Conservation (phyloP, 2,888 invertebrate genomes). For the Platynereis dumerilii region DNA sequence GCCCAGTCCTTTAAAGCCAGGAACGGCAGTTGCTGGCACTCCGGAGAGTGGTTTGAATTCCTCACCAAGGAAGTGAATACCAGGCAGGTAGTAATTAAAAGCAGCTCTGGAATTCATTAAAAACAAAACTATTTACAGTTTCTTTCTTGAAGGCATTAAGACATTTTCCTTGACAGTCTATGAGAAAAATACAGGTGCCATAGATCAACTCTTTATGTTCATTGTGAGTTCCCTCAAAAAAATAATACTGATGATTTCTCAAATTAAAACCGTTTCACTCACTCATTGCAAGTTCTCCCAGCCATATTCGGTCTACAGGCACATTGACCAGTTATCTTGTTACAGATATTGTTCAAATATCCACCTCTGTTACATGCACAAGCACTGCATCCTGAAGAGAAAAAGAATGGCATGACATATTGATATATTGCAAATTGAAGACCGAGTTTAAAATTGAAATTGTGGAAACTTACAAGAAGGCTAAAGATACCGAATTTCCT, state of each 20-base stretch:
- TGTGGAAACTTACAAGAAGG: no score
- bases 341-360: constrained; percentile 34
- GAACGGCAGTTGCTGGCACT: constrained; percentile 24
- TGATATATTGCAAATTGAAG: no score
- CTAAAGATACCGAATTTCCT: no score
- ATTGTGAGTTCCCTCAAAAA: no score
- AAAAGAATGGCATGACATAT: no score
- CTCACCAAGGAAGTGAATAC: constrained; percentile 37
- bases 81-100: constrained; percentile 38
- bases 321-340: constrained; percentile 45
- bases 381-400: constrained; percentile 40
- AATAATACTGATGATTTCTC: no score
- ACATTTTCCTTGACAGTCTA: not conserved
- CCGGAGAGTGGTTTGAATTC: constrained; percentile 36
- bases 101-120: constrained; percentile 30
- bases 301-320: constrained; percentile 36
- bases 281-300: constrained; percentile 40
- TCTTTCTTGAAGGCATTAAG: not conserved
- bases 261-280: constrained; percentile 16
- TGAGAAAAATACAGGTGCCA: no score
- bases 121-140: not conserved
- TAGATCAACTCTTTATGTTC: no score
- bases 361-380: constrained; percentile 47
- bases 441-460: no score
- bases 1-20: constrained; percentile 37